Conservation (phyloP, 2,797 vertebrate genomes). For the Cichlasoma orientale region DNA sequence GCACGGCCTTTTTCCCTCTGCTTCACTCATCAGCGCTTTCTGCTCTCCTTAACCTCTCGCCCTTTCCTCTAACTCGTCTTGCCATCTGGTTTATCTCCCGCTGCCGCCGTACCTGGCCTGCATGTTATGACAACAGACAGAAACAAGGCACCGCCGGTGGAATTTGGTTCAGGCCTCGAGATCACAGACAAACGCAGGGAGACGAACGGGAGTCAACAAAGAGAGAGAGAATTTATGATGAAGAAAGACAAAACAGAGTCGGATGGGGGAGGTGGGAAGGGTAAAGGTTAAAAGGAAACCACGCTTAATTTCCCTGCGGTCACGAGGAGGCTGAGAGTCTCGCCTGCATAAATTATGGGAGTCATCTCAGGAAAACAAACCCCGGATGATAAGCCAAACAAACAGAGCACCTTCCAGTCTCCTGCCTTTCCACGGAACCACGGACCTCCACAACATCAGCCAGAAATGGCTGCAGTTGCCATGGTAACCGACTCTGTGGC, state of each 20-base stretch:
- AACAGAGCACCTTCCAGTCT: conserved; percentile 37
- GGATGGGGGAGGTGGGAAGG: not conserved
- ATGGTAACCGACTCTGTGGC: conserved; percentile 65
- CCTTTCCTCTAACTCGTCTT: conserved; percentile 22
- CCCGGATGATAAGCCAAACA: conserved; percentile 45
- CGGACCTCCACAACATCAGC: conserved; percentile 17
- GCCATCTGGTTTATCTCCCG: conserved; percentile 33
- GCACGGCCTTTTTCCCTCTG: not conserved
- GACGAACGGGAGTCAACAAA: not conserved
- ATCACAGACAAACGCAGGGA: not conserved
- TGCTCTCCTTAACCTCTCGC: conserved; percentile 26
- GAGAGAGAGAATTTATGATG: not conserved
- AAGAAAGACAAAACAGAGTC: not conserved
- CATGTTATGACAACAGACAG: conserved; percentile 34
- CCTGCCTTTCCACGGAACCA: conserved; percentile 39
- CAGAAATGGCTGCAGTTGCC: conserved; percentile 60
- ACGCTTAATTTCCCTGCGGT: conserved; percentile 24
- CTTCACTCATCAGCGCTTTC: conserved; percentile 27
- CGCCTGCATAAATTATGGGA: conserved; percentile 22
- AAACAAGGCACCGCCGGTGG: conserved; percentile 22
- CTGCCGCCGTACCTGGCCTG: conserved; percentile 20
- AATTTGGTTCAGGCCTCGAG: not conserved
- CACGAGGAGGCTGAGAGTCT: conserved; percentile 3
- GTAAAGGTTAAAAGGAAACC: conserved; percentile 54
- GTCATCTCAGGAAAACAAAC: conserved; percentile 52